These are phyloP conservation scores for Drosophila infuscata DNA, from an alignment of 2,888 invertebrate species.

Conservation along the genomic window DNA sequence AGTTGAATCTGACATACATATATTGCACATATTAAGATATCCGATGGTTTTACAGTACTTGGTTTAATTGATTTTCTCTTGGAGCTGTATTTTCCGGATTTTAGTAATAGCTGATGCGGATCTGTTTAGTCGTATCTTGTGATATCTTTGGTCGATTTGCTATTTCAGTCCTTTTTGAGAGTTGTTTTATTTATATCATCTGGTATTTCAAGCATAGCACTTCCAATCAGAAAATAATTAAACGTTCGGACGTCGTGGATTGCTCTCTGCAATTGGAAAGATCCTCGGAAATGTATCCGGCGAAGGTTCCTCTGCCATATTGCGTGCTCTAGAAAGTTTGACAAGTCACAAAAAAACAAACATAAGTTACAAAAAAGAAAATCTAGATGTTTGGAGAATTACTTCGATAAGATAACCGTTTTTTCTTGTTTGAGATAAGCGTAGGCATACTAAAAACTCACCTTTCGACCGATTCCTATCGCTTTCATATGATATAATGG, in stretches of 20 bases:
- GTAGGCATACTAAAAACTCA: background rate
- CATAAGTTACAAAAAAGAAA: background rate
- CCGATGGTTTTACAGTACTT: background rate
- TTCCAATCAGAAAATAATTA: background rate
- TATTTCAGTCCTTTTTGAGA: background rate
- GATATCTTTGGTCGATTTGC: too few species aligned
- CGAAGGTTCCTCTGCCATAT: background rate
- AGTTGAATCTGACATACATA: background rate
- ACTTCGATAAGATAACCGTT: background rate
- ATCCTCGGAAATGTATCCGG: background rate
- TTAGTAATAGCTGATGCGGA: background rate
- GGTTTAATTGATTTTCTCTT: too few species aligned
- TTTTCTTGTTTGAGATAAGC: background rate
- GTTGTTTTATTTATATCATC: too few species aligned
- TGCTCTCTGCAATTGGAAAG: background rate
- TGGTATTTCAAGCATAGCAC: background rate
- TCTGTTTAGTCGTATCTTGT: background rate
- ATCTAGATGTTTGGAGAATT: background rate
- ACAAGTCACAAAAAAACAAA: background rate
- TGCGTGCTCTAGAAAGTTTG: background rate
- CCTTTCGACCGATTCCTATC: background rate
- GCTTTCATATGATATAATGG: background rate
- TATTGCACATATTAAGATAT: background rate
- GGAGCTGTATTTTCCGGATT: background rate
- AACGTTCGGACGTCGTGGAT: background rate